Conservation (phyloP, 2,888 invertebrate species). For the Polyommatus icarus region DNA sequence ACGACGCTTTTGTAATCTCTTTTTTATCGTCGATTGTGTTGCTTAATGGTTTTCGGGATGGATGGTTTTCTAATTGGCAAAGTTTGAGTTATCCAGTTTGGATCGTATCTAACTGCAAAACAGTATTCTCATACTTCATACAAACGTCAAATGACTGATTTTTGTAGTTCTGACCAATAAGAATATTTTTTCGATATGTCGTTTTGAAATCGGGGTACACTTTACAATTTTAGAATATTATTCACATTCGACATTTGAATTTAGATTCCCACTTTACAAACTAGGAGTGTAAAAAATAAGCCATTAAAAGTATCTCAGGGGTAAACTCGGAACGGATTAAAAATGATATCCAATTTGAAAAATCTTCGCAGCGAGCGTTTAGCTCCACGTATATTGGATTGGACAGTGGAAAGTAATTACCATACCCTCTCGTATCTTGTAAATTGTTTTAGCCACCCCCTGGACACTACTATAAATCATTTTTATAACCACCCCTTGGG, state of each 20-base stretch:
- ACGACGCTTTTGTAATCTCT: conserved; percentile 8
- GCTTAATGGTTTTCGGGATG: background rate
- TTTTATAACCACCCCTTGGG: conserved; percentile 66
- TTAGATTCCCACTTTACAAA: background rate
- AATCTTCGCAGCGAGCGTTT: conserved; percentile 22
- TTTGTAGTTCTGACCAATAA: background rate
- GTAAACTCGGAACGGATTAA: conserved; percentile 7
- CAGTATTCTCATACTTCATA: background rate
- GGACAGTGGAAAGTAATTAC: conserved; percentile 49
- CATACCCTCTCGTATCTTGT: conserved; percentile 54
- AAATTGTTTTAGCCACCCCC: conserved; percentile 76
- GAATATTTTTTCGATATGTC: background rate
- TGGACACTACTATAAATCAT: conserved; percentile 77
- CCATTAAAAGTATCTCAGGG: conserved; percentile 4
- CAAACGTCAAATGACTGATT: background rate
- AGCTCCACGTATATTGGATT: conserved; percentile 21
- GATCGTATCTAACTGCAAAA: background rate
- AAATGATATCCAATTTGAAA: conserved; percentile 26
- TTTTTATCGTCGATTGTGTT: background rate
- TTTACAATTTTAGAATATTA: background rate
- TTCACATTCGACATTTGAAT: background rate
- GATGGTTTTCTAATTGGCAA: background rate
- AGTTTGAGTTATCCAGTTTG: background rate
- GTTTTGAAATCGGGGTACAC: background rate
- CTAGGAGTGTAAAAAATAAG: background rate